Evolutionary conservation across 2,888 invertebrate species (phyloP), one percentile per base, ranked within the genome.

Genomic region (Harpalus rufipes): DNA sequence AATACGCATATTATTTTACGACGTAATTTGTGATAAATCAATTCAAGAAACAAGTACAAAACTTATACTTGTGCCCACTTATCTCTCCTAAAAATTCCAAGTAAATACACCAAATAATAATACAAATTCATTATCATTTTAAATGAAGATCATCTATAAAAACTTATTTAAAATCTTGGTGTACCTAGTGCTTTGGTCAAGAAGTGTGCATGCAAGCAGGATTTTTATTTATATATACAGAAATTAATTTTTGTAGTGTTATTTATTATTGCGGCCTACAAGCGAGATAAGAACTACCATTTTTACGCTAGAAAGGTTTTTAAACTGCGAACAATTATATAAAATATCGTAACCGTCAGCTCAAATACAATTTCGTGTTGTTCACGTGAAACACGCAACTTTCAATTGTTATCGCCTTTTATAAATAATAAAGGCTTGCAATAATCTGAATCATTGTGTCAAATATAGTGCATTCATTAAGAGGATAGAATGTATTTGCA

Each of bases 261-360:
- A 78, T 58, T 78, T 80, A 61, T 56, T 59, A 79, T 65, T 59
- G 81, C 81, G 81, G 81, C 81, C 81, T 81, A 81, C 41, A 68
- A 68, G 61, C 63, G 72, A 68, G 65, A 16, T 81, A 65, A 41
- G 56, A 81, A 81, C 81, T 81, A 56, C 81, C 68, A 82, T 82
- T 82, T 82, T 82, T 81, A 68, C 72, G 25, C 58, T 51, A 68
- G 58, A 81, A 65, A 65, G 41, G 39, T 58, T 82, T 82, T 58
- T 68, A 56, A 68, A 59, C 65, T 65, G 44, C 82, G 81, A 81
- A 81, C 78, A 78, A 78, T 68, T 78, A 58, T 78, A 58, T 78
- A 78, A 78, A 58, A 81, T 81, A 81, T 81, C 81, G 68, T 81
- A 81, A 81, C 81, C 72, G 72, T 72, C 81, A 81, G 81, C 81